Conservation (phyloP, 1,140 invertebrate species). For the Orius laevigatus region DNA sequence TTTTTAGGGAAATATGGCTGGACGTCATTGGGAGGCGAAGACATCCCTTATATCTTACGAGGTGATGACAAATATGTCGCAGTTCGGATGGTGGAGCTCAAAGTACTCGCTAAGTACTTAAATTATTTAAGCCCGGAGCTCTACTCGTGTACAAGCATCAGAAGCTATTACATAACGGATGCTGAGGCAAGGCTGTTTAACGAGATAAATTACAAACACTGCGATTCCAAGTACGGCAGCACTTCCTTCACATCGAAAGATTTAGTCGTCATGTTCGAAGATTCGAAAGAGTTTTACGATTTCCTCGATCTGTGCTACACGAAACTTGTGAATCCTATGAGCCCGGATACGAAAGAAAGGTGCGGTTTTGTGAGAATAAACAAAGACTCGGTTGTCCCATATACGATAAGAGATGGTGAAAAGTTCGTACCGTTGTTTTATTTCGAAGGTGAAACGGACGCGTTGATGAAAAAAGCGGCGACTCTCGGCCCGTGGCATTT, state of each 20-base stretch:
- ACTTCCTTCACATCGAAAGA: constrained; percentile 81
- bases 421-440: constrained; percentile 89
- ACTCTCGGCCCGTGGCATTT: constrained; percentile 78
- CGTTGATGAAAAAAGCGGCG: constrained; percentile 67
- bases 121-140: constrained; percentile 67
- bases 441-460: constrained; percentile 83
- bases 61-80: constrained; percentile 67
- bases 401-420: constrained; percentile 62
- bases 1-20: constrained; percentile 69
- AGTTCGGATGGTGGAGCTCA: constrained; percentile 77
- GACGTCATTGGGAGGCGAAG: constrained; percentile 64
- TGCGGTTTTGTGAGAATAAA: constrained; percentile 90
- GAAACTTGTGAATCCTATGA: constrained; percentile 42
- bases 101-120: constrained; percentile 70
- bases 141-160: constrained; percentile 72
- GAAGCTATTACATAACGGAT: constrained; percentile 85
- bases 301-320: constrained; percentile 78
- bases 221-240: constrained; percentile 74
- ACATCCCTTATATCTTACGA: constrained; percentile 76
- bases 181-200: constrained; percentile 76
- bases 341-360: constrained; percentile 35
- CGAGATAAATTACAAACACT: constrained; percentile 85
- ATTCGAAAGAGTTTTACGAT: constrained; percentile 79
- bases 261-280: constrained; percentile 45
- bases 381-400: constrained; percentile 84